phyloP scores from a whole-genome alignment of 2,113 vertebrate species.

The Anser brachyrhynchus region DNA sequence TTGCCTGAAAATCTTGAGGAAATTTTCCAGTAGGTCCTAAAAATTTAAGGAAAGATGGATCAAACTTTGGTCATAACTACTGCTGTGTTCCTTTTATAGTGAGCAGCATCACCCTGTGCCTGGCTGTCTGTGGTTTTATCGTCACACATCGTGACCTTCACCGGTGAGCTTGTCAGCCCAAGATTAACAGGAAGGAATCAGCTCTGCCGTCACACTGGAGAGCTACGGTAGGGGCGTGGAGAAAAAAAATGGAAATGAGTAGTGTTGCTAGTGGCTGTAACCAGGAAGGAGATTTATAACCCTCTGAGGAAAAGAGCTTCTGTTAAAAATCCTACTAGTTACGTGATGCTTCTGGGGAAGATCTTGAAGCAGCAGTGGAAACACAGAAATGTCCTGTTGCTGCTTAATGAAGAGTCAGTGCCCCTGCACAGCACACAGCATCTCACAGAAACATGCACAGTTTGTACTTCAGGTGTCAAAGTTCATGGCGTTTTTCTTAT shows the following conservation, averaged over 20 bases:
- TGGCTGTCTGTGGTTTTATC: neutral
- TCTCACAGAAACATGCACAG: neutral
- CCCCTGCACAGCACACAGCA: neutral
- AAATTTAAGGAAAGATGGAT: constrained; percentile 2
- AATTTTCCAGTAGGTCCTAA: constrained; percentile 14
- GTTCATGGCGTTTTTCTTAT: neutral
- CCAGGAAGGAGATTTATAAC: neutral
- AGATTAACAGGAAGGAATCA: neutral
- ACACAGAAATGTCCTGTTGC: neutral
- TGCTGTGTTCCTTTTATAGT: neutral
- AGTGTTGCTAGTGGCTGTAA: neutral
- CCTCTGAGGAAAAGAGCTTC: neutral
- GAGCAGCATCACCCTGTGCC: neutral
- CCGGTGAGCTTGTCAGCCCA: neutral
- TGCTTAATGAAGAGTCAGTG: neutral
- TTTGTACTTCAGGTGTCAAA: neutral
- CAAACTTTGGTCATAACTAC: neutral
- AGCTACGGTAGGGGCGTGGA: neutral
- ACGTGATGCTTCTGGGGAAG: neutral
- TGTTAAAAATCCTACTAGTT: neutral
- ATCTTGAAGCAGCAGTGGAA: neutral
- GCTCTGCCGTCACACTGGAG: neutral
- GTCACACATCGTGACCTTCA: neutral
- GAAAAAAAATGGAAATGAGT: neutral
- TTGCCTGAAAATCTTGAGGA: neutral